phyloP scores from a whole-genome alignment of 2,888 invertebrate genomes.

The Cephus nigrinus region DNA sequence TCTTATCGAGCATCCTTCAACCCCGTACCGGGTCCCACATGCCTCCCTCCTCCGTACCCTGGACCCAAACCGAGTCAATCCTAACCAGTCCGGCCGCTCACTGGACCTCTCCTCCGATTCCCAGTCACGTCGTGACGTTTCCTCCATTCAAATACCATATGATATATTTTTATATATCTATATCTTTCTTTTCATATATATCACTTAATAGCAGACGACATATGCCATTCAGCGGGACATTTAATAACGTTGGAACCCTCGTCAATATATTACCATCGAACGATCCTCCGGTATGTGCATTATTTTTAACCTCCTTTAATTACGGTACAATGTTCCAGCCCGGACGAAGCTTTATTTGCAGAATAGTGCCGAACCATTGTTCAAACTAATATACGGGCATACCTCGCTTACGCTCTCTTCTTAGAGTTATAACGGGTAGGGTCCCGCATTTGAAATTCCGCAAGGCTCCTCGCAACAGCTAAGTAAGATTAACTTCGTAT shows the following conservation, averaged over 20 bases:
- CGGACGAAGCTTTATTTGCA: neutral
- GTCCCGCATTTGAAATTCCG: conserved; percentile 2
- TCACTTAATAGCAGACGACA: neutral
- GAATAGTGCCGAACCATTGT: neutral
- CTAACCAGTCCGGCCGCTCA: neutral
- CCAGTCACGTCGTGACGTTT: neutral
- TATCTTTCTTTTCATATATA: neutral
- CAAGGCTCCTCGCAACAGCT: neutral
- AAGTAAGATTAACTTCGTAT: conserved; percentile 6
- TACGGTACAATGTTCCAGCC: neutral
- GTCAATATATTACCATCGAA: neutral
- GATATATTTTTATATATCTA: neutral
- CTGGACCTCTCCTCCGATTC: neutral
- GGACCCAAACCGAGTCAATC: neutral
- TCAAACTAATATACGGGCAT: neutral
- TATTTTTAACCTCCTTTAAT: neutral
- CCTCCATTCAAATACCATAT: neutral
- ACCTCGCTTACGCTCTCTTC: neutral
- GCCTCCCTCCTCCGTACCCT: neutral
- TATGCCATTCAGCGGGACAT: neutral
- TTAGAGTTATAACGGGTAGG: neutral
- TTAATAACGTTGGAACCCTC: neutral
- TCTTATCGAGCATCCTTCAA: neutral
- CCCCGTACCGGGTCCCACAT: neutral
- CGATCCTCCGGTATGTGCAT: neutral